Conservation (phyloP, 2,888 invertebrate genomes). For the Axea sp. region DNA sequence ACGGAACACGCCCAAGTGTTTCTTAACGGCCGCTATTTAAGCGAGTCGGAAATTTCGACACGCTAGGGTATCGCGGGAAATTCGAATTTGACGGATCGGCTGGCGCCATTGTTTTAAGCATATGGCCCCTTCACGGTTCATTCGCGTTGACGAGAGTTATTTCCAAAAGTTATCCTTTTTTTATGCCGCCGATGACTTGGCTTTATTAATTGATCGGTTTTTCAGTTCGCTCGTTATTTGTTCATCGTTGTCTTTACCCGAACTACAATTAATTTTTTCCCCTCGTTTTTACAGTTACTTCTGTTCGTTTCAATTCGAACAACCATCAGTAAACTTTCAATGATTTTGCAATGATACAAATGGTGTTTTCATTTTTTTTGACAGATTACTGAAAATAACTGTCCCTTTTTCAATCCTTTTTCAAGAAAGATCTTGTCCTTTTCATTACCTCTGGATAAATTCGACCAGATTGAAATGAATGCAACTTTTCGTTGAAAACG, state of each 20-base stretch:
- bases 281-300: background rate
- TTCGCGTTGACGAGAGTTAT: slow-evolving; percentile 62
- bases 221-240: slow-evolving; percentile 35
- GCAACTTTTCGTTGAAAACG: no score
- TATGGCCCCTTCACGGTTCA: slow-evolving; percentile 62
- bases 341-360: no score
- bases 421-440: no score
- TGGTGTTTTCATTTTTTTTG: no score
- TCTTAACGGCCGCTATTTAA: slow-evolving; percentile 56
- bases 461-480: no score
- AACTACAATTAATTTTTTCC: slow-evolving; percentile 43
- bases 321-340: no score
- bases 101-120: slow-evolving; percentile 61
- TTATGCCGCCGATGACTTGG: slow-evolving; percentile 44
- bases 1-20: slow-evolving; percentile 43
- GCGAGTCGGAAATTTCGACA: slow-evolving; percentile 56
- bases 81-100: slow-evolving; percentile 66
- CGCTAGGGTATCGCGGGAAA: slow-evolving; percentile 66
- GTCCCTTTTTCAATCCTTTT: no score
- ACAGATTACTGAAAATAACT: no score
- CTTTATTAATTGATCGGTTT: slow-evolving; percentile 59
- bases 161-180: slow-evolving; percentile 37
- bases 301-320: no score
- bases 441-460: no score
- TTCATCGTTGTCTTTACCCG: slow-evolving; percentile 17